Percentiles rank a stretch among this genome's conserved stretches.
Conservation (phyloP, 2,113 vertebrate species). For the Circaetus gallicus region DNA sequence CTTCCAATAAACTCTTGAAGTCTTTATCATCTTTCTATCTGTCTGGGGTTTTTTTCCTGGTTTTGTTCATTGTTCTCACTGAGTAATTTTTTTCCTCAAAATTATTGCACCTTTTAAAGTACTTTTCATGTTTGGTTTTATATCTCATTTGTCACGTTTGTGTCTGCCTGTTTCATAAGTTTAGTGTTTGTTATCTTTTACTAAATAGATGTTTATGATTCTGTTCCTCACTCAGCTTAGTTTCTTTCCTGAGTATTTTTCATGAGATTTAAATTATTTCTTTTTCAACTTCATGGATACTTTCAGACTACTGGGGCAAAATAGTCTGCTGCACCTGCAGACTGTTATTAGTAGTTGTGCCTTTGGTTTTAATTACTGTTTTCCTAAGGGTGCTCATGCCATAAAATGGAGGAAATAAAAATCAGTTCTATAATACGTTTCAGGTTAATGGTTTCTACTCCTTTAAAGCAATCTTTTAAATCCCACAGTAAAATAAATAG, state of each 20-base stretch:
- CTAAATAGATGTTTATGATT: background rate
- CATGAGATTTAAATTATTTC: background rate
- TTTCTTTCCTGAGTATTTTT: background rate
- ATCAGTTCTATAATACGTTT: background rate
- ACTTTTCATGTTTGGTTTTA: background rate
- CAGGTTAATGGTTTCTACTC: background rate
- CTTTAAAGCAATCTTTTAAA: background rate
- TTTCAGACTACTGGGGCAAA: background rate
- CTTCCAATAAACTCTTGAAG: conserved; percentile 77
- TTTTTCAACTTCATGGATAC: background rate
- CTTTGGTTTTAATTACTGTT: background rate
- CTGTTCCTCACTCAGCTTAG: background rate
- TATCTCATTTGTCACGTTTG: background rate
- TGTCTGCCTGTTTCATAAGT: background rate
- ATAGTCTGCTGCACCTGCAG: background rate
- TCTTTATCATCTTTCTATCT: conserved; percentile 68
- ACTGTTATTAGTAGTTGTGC: background rate
- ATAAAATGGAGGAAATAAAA: background rate
- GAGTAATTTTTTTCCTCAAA: background rate
- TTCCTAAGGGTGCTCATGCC: background rate
- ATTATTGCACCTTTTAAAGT: background rate
- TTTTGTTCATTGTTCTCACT: background rate
- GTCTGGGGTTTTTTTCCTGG: conserved; percentile 46
- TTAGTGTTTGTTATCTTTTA: background rate
- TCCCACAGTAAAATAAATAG: background rate